These are phyloP conservation scores for Pandemis heparana DNA, from an alignment of 2,888 invertebrate species.

Conservation along the genomic window DNA sequence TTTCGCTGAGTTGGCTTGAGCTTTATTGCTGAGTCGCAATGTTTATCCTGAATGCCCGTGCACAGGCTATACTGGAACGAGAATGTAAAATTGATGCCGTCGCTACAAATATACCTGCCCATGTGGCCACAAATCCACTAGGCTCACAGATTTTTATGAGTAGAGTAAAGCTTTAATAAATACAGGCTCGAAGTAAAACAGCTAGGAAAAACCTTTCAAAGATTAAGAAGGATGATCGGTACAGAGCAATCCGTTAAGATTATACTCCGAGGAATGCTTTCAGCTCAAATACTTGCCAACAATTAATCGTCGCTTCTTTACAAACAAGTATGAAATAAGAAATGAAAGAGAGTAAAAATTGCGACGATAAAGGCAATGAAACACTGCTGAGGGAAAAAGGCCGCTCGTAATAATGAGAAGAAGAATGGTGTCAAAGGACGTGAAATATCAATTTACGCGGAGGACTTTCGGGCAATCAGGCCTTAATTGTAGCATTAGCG, in stretches of 20 bases:
- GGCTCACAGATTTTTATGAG: neutral
- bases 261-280: conserved; percentile 26
- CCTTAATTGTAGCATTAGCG: conserved; percentile 50
- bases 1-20: conserved; percentile 32
- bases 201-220: neutral
- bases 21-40: conserved; percentile 38
- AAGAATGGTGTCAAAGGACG: conserved; percentile 55
- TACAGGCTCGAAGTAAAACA: neutral
- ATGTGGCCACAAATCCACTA: neutral
- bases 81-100: conserved; percentile 2
- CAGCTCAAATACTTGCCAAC: conserved; percentile 30
- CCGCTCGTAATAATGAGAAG: conserved; percentile 53
- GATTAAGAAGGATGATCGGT: conserved; percentile 11
- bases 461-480: conserved; percentile 42
- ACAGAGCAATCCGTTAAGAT: conserved; percentile 33
- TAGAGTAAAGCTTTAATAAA: neutral
- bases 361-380: conserved; percentile 54
- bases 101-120: neutral
- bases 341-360: conserved; percentile 42
- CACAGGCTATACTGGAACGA: conserved; percentile 16
- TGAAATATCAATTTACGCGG: conserved; percentile 59
- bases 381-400: conserved; percentile 44
- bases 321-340: conserved; percentile 27
- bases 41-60: conserved; percentile 19
- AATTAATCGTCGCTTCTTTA: conserved; percentile 33